Percentiles rank a stretch among this genome's conserved stretches.
Conservation (phyloP, 2,113 vertebrate genomes). For the Agelaius phoeniceus region DNA sequence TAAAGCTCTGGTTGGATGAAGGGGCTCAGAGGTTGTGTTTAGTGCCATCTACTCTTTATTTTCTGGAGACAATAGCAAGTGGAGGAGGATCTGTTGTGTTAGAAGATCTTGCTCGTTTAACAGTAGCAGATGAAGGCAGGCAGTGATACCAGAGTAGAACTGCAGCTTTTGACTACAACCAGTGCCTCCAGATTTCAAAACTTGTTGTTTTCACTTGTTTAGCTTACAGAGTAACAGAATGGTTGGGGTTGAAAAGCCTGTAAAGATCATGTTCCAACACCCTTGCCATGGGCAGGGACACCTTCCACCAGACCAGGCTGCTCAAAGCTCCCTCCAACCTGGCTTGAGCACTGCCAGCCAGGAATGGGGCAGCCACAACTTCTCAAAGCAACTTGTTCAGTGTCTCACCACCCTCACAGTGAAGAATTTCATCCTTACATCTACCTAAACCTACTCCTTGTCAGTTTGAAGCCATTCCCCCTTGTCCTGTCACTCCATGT, state of each 20-base stretch:
- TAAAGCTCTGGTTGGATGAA: not conserved
- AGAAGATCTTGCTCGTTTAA: not conserved
- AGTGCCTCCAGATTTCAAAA: not conserved
- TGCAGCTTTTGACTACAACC: not conserved
- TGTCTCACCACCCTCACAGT: not conserved
- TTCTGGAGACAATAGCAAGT: not conserved
- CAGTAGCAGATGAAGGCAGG: not conserved
- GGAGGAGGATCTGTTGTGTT: not conserved
- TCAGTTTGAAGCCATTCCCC: not conserved
- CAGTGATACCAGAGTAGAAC: not conserved
- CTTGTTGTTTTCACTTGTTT: not conserved
- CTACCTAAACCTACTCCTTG: not conserved
- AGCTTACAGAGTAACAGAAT: not conserved
- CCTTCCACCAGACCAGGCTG: not conserved
- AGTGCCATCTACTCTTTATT: not conserved
- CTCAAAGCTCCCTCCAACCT: not conserved
- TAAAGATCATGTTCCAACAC: not conserved
- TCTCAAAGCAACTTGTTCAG: not conserved
- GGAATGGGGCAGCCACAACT: not conserved
- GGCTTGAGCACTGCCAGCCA: not conserved
- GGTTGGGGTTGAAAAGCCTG: not conserved
- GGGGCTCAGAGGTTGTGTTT: fast-evolving
- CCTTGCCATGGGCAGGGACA: not conserved
- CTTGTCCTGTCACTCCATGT: not conserved
- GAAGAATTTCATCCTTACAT: not conserved